Base-by-base conservation (phyloP, 2,113 vertebrate species). In the Albula glossodonta region DNA sequence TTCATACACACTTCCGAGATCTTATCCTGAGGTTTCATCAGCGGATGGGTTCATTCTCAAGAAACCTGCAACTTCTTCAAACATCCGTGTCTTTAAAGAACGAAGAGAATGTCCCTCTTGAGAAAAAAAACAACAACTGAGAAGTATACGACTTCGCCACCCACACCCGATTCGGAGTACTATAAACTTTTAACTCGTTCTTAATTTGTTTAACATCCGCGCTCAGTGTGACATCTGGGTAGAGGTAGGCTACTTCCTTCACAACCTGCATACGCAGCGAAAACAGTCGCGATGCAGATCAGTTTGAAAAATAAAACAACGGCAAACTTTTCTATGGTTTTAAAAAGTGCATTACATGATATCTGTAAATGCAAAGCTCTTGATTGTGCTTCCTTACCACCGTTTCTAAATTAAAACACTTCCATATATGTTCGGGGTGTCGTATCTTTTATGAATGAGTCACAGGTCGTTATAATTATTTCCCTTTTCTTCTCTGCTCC, bases 391-490 rank as follows among this genome's bases (percentile, higher is more conserved):
- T 51, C 4, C 3, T 52, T 41, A 25, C n/a, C 52, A 66, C 70
- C 51, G 56, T 53, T 74, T 78, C 51, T 52, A 22, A 25, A 77
- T 10, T 22, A 77, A 52, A 83, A 81, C 15, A n/a, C 50, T 22
- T 17, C 9, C 74, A 50, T 48, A 10, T 81, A 25, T 22, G 57
- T 66, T 56, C 78, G 25, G 6, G 25, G 81, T 66, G 50, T 56
- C 50, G 70, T 89, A 85, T 86, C 86, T 84, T 85, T 5, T 80
- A 82, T 77, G 82, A 84, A 87, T 83, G 70, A 78, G 80, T 78
- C 70, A 89, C 88, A 89, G 88, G 84, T 89, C 80, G 87, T 82
- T 78, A 60, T 83, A 66, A 19, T 48, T 9, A 41, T 70, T 86
- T 22, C 25, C 13, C 10, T 11, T 78, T 86, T 85, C 52, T 85